These are phyloP conservation scores for Spicauda simplicius DNA, from an alignment of 2,888 invertebrate species.

Conservation along the genomic window DNA sequence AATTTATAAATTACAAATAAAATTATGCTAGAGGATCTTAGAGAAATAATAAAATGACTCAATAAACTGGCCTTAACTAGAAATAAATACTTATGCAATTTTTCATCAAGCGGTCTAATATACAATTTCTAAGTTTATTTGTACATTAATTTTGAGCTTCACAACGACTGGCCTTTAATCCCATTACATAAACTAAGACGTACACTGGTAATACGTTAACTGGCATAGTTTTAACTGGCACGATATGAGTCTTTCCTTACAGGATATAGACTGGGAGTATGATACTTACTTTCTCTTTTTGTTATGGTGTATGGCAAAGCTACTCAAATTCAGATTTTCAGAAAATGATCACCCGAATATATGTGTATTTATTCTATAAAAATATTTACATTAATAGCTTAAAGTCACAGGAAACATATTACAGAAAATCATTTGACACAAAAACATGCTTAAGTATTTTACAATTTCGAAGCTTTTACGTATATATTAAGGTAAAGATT, in stretches of 20 bases:
- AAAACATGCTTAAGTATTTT: no score
- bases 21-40: slow-evolving; percentile 52
- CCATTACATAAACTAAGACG: slow-evolving; percentile 66
- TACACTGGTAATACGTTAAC: slow-evolving; percentile 51
- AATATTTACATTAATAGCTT: no score
- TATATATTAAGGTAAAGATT: no score
- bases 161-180: slow-evolving; percentile 76
- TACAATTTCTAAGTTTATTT: slow-evolving; percentile 65
- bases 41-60: slow-evolving; percentile 65
- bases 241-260: slow-evolving; percentile 28
- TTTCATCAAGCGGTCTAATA: slow-evolving; percentile 51
- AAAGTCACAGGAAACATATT: no score
- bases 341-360: no score
- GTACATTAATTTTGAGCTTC: slow-evolving; percentile 82
- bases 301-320: no score
- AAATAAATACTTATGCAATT: slow-evolving; percentile 75
- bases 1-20: slow-evolving; percentile 56
- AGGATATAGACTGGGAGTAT: slow-evolving; percentile 17
- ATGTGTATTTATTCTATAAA: no score
- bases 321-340: no score
- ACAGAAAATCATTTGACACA: no score
- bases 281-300: background rate
- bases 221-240: slow-evolving; percentile 52
- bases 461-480: no score
- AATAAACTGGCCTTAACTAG: slow-evolving; percentile 79